A percentile compares a stretch with the other conserved stretches of the same genome.
These are phyloP conservation scores for Drosophila tsacasi DNA, from an alignment of 1,140 invertebrate genomes.

Conservation along the genomic window DNA sequence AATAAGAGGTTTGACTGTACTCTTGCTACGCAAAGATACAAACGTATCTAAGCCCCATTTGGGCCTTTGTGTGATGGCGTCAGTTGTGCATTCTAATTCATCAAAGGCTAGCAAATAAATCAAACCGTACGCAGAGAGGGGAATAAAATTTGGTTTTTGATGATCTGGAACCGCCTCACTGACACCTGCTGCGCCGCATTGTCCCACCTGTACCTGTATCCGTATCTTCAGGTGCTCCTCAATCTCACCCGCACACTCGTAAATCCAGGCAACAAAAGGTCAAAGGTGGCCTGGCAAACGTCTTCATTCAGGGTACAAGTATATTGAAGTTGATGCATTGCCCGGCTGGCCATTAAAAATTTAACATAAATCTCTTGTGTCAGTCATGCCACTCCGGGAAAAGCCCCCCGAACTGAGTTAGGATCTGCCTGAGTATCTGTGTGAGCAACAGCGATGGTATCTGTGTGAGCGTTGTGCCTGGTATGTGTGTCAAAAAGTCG, in stretches of 20 bases:
- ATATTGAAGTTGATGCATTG: slow-evolving; percentile 64
- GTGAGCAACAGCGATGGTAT: slow-evolving; percentile 2
- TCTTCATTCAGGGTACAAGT: slow-evolving; percentile 43
- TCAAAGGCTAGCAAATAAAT: slow-evolving; percentile 60
- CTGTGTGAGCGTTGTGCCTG: slow-evolving; percentile 5
- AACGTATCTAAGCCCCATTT: slow-evolving; percentile 32
- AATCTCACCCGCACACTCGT: slow-evolving; percentile 29
- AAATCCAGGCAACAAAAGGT: slow-evolving; percentile 47
- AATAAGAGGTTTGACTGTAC: slow-evolving; percentile 16
- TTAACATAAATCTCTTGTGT: slow-evolving; percentile 68
- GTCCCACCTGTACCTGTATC: slow-evolving; percentile 47
- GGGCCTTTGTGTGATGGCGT: background rate
- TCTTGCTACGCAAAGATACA: background rate
- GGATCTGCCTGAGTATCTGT: slow-evolving; percentile 10
- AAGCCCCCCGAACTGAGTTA: background rate
- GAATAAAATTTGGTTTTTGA: slow-evolving; percentile 37
- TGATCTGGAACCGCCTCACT: slow-evolving; percentile 25
- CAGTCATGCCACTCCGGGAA: slow-evolving; percentile 36
- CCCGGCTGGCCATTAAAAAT: slow-evolving; percentile 63
- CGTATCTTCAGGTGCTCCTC: slow-evolving; percentile 21
- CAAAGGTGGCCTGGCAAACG: slow-evolving; percentile 59
- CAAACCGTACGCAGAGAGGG: slow-evolving; percentile 27
- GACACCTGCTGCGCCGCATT: slow-evolving; percentile 41
- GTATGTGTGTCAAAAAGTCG: slow-evolving; percentile 73
- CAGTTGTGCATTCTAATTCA: slow-evolving; percentile 52